Evolutionary conservation across 1,140 invertebrate species (phyloP), one percentile per base, ranked within the genome.

Genomic region (Brachionus paranguensis): DNA sequence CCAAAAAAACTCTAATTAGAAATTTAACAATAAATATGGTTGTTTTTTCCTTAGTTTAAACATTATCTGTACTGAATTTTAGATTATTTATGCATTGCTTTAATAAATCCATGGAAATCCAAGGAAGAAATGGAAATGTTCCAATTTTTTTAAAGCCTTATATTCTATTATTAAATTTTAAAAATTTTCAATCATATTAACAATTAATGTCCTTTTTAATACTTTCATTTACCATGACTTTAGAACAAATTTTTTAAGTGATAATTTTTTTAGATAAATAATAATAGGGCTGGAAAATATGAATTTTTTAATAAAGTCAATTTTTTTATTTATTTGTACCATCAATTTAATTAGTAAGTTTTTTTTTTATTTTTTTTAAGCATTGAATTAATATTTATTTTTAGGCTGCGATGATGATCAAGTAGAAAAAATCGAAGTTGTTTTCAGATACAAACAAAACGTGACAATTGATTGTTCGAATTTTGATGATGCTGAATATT

Each of bases 401-500:
- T 20, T 1, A 60, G 53, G 17, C 53, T 5, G 53, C 5, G 17
- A 60, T 60, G 53, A 68, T 5, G 33, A 68, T 45, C 41, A 74
- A 74, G 45, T 43, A 74, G 45, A 74, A 74, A 74, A n/a, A 8
- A 43, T 74, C 20, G 41, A 47, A 29, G 27, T 37, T 37, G 43
- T 37, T 24, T 68, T 81, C 37, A 24, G 64, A 45, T 81, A 81
- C 10, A 81, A 81, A 20, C n/a, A 29, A 37, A 81, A 81, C 14
- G 41, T 37, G n/a, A 64, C 53, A 1, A 37, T 81, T 3, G 78
- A 81, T 45, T 81, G 78, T 60, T 81, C 78, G 14, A 33, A 47
- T 2, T 27, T 64, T 24, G 53, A 60, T 24, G 43, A 81, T 81
- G 78, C 27, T 20, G 43, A 81, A 27, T 81, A 64, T 68, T 68